phyloP scores from a whole-genome alignment of 2,113 vertebrate species.

The Amia ocellicauda region DNA sequence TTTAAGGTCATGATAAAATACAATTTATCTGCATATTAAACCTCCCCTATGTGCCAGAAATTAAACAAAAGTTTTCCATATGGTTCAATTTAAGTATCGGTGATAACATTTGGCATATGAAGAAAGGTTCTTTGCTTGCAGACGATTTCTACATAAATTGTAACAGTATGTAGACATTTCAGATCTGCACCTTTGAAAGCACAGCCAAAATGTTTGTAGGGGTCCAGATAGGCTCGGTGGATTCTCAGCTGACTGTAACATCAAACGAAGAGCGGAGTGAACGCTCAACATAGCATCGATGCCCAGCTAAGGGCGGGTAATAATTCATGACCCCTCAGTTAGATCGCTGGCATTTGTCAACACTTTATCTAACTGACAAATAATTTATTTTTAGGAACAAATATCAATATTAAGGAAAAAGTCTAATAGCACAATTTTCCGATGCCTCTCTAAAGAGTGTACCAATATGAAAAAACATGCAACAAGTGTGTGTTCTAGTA shows the following conservation, averaged over 20 bases:
- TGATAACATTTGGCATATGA: slow-evolving; percentile 15
- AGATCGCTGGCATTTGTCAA: neutral
- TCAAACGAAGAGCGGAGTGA: neutral
- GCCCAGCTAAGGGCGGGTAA: neutral
- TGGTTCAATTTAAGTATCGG: neutral
- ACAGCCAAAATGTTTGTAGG: neutral
- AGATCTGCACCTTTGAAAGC: slow-evolving; percentile 22
- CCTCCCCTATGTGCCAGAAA: slow-evolving; percentile 15
- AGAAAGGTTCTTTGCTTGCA: slow-evolving; percentile 10
- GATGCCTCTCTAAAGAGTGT: too few relatives aligned
- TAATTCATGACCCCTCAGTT: neutral
- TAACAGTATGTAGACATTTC: neutral
- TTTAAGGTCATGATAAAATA: too few relatives aligned
- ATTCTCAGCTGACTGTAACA: slow-evolving; percentile 3
- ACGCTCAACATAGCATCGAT: neutral
- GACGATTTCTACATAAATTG: slow-evolving; percentile 21
- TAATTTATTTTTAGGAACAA: too few relatives aligned
- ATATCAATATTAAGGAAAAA: too few relatives aligned
- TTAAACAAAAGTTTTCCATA: slow-evolving; percentile 26
- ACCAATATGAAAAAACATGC: too few relatives aligned
- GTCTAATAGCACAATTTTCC: too few relatives aligned
- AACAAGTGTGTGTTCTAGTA: too few relatives aligned
- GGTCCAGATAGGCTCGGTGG: neutral
- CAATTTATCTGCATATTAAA: neutral
- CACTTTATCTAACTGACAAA: too few relatives aligned